These are phyloP conservation scores for Trichogramma pretiosum DNA, from an alignment of 1,140 invertebrate genomes.

Conservation along the genomic window DNA sequence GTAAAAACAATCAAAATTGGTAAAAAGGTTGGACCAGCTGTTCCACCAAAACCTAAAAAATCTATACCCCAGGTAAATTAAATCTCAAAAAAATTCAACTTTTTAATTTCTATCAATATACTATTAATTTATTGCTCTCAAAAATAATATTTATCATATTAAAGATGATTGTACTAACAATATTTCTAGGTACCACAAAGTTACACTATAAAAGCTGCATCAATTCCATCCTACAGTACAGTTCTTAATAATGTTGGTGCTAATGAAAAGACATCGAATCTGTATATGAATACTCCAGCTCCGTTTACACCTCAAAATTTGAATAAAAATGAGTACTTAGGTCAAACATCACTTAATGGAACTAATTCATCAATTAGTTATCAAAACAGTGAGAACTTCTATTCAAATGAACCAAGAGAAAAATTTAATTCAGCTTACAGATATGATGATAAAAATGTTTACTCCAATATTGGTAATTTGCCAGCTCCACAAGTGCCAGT, in stretches of 20 bases:
- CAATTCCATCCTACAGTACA: conserved; percentile 46
- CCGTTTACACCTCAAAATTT: conserved; percentile 32
- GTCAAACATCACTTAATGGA: conserved; percentile 23
- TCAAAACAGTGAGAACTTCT: conserved; percentile 36
- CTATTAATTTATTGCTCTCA: conserved; percentile 1
- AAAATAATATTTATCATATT: not conserved
- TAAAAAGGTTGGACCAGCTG: conserved; percentile 65
- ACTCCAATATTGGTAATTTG: conserved; percentile 39
- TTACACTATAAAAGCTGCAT: conserved; percentile 44
- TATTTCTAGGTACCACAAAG: conserved; percentile 48
- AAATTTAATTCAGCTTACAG: conserved; percentile 36
- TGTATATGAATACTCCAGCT: conserved; percentile 43
- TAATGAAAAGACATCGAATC: conserved; percentile 34
- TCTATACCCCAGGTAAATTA: conserved; percentile 59
- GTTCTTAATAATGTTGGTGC: conserved; percentile 39
- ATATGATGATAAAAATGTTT: conserved; percentile 38
- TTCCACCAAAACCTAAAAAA: conserved; percentile 71
- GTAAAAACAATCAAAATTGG: conserved; percentile 28
- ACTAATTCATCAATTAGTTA: conserved; percentile 29
- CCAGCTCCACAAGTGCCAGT: conserved; percentile 31
- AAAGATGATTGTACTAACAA: not conserved
- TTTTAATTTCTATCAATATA: not conserved
- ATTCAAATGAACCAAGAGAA: conserved; percentile 31
- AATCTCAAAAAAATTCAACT: conserved; percentile 9
- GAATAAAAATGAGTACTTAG: conserved; percentile 32